These are phyloP conservation scores for Sebastes steindachneri DNA, from an alignment of 2,797 vertebrate genomes.

Conservation along the genomic window DNA sequence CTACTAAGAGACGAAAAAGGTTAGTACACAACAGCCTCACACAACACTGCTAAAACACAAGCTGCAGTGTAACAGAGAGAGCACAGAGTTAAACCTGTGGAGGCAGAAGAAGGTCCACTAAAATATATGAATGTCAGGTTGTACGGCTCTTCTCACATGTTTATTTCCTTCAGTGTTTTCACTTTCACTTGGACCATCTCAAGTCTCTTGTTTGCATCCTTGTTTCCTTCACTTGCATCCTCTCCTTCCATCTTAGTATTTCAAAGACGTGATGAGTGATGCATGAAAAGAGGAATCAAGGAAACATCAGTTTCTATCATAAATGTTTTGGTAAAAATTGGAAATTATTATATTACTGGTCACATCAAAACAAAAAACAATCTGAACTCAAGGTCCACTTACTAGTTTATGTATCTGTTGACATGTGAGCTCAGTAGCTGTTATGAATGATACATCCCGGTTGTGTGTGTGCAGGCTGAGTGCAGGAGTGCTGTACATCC, in stretches of 20 bases:
- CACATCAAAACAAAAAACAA: background rate
- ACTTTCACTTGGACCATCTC: background rate
- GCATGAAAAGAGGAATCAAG: background rate
- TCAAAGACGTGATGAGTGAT: background rate
- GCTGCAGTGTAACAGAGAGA: background rate
- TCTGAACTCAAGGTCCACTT: background rate
- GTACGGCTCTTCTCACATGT: background rate
- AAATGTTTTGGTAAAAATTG: background rate
- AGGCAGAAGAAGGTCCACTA: background rate
- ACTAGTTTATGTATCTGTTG: background rate
- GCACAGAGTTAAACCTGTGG: background rate
- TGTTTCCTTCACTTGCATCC: background rate
- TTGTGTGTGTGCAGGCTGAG: conserved; percentile 67
- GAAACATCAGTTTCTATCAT: background rate
- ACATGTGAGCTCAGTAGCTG: background rate
- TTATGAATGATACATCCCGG: background rate
- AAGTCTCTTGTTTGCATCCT: background rate
- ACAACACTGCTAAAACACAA: background rate
- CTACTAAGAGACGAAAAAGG: conserved; percentile 77
- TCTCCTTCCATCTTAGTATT: background rate
- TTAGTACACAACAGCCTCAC: conserved; percentile 23
- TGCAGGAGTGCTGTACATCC: conserved; percentile 75
- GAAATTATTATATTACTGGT: background rate
- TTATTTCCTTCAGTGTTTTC: background rate
- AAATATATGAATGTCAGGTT: background rate